These are phyloP conservation scores for Lymantria dispar DNA, from an alignment of 2,888 invertebrate genomes.

Conservation along the genomic window DNA sequence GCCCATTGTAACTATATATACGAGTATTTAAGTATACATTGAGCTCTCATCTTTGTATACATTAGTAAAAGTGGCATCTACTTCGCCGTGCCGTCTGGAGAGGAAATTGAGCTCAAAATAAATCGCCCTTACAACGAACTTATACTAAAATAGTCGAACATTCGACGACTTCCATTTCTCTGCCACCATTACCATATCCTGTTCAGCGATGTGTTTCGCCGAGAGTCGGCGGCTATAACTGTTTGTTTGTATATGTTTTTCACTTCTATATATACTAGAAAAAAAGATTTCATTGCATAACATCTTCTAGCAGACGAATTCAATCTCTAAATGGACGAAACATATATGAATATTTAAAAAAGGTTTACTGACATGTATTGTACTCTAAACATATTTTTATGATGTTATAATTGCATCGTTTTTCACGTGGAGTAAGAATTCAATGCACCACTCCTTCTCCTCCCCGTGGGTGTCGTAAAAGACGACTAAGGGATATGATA, in stretches of 20 bases:
- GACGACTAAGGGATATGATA: too few relatives aligned
- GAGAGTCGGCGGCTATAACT: constrained; percentile 29
- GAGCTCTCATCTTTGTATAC: constrained; percentile 21
- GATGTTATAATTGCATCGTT: neutral
- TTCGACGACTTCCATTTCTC: constrained; percentile 70
- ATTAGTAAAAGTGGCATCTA: constrained; percentile 43
- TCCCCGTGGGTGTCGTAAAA: too few relatives aligned
- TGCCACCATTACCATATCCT: constrained; percentile 77
- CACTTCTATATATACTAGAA: too few relatives aligned
- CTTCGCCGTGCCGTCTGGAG: constrained; percentile 49
- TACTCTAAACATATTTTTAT: constrained; percentile 29
- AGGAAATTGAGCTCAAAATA: constrained; percentile 79
- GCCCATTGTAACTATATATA: constrained; percentile 37
- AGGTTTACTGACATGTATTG: constrained; percentile 19
- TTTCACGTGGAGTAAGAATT: too few relatives aligned
- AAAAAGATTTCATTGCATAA: too few relatives aligned
- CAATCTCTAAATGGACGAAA: too few relatives aligned
- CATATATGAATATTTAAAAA: too few relatives aligned
- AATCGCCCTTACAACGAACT: constrained; percentile 73
- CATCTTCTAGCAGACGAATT: too few relatives aligned
- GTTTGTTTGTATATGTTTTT: too few relatives aligned
- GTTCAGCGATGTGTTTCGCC: constrained; percentile 57
- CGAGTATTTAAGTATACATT: neutral
- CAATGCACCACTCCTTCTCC: too few relatives aligned
- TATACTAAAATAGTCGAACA: constrained; percentile 74